Base-by-base conservation (phyloP, 2,113 vertebrate genomes). In the Hyaena hyaena region DNA sequence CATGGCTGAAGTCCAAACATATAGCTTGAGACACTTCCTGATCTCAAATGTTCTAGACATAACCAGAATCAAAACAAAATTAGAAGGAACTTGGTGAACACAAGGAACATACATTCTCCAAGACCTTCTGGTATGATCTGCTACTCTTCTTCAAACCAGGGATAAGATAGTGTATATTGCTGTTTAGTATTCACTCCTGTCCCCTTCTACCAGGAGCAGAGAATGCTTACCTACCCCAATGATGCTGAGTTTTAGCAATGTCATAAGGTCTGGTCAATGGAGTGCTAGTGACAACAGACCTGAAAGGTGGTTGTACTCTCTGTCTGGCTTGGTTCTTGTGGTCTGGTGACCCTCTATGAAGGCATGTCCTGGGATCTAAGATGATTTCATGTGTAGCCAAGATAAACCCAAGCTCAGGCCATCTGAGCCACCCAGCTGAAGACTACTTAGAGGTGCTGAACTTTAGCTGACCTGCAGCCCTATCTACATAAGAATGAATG, bases 91-190 rank as follows among this genome's bases (percentile, higher is more conserved):
- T 3, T 4, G 3, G 39, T 19, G 19, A 76, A 39, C 58, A 39
- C 31, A 68, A 43, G 24, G 28, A 83, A 48, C 3, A 10, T 2
- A 4, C 1, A 15, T 55, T 14, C 81, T 53, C 66, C 9, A 28
- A 87, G 61, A 87, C 2, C 28, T 63, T 23, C 61, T 55, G 76
- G n/a, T 4, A 4, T 43, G 4, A 24, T 26, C 17, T 71, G 53
- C 21, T 23, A 19, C 23, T 65, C 53, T 19, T 81, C 23, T 74
- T 17, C 85, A 82, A 15, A 71, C 26, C 66, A 45, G 66, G 43
- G 4, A 2, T 17, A 1, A 21, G 2, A 9, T 2, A 6, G 63
- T 2, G 10, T 16, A 1, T 35, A 7, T 0, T 11, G 66, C 71
- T 35, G 11, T 17, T 17, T 8, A 21, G 85, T 35, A 10, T 17